Conservation (phyloP, 92 coral and sea anemone genomes). For the Porites rus region DNA sequence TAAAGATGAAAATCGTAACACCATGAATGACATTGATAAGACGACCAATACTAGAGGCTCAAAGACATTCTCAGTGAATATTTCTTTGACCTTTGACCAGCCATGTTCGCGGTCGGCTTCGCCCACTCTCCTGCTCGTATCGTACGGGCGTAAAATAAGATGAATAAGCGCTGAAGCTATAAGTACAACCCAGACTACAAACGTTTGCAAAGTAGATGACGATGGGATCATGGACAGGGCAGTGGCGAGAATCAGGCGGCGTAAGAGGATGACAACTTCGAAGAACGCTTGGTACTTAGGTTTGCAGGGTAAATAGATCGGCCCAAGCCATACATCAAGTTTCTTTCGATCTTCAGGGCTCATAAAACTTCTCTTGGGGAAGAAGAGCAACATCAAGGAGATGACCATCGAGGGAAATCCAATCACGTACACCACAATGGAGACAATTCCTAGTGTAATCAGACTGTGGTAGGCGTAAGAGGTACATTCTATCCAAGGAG, state of each 20-base stretch:
- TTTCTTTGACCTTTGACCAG: not conserved
- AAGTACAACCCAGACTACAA: conserved; percentile 17
- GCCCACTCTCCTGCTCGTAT: not conserved
- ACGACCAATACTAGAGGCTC: conserved; percentile 58
- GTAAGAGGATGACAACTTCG: conserved; percentile 4
- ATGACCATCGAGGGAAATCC: conserved; percentile 34
- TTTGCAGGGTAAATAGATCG: conserved; percentile 58
- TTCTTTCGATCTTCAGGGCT: conserved; percentile 8
- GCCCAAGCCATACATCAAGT: conserved; percentile 61
- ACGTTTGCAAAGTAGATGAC: conserved; percentile 30
- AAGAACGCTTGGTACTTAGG: conserved; percentile 30
- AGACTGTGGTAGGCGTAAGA: conserved; percentile 46
- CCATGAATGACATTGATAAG: conserved; percentile 62
- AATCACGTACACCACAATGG: conserved; percentile 46
- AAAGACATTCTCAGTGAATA: conserved; percentile 52
- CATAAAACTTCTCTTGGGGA: conserved; percentile 14
- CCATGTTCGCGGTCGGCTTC: too few relatives aligned
- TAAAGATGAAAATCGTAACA: conserved; percentile 57
- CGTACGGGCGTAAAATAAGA: not conserved
- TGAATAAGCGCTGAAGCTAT: conserved; percentile 29
- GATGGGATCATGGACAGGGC: conserved; percentile 45
- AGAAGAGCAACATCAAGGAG: conserved; percentile 34
- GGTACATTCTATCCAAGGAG: conserved; percentile 77
- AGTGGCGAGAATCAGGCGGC: conserved; percentile 46
- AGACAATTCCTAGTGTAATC: conserved; percentile 45